These are phyloP conservation scores for Halesus radiatus DNA, from an alignment of 1,140 invertebrate genomes.

Conservation along the genomic window DNA sequence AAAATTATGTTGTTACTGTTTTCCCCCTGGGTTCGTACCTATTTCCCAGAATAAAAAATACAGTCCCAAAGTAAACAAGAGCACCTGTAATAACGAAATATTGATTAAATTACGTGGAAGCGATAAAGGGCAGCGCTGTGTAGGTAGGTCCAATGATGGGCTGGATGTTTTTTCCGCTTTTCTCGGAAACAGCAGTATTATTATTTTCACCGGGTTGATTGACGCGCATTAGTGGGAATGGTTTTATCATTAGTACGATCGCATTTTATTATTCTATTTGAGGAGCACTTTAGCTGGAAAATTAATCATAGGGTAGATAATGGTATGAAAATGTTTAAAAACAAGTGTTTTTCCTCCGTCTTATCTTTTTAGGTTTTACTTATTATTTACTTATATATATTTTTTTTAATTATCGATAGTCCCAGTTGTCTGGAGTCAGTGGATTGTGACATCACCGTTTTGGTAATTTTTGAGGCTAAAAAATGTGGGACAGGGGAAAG, in stretches of 20 bases:
- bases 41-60: background rate
- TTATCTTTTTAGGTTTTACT: too few relatives aligned
- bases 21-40: background rate
- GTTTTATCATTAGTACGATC: background rate
- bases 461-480: too few relatives aligned
- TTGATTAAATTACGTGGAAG: slow-evolving; percentile 18
- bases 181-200: background rate
- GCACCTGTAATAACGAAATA: slow-evolving; percentile 14
- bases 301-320: background rate
- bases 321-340: too few relatives aligned
- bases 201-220: slow-evolving; percentile 11
- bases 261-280: background rate
- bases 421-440: too few relatives aligned
- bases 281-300: background rate
- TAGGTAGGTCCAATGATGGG: background rate
- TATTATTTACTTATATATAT: too few relatives aligned
- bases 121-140: background rate
- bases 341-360: too few relatives aligned
- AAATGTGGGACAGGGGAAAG: too few relatives aligned
- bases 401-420: too few relatives aligned
- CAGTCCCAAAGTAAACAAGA: slow-evolving; percentile 4
- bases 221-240: background rate
- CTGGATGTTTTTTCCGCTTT: background rate
- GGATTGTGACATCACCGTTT: too few relatives aligned
- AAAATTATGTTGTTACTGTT: background rate